These are phyloP conservation scores for Rhinatrema bivittatum DNA, from an alignment of 2,797 vertebrate genomes.

Conservation along the genomic window DNA sequence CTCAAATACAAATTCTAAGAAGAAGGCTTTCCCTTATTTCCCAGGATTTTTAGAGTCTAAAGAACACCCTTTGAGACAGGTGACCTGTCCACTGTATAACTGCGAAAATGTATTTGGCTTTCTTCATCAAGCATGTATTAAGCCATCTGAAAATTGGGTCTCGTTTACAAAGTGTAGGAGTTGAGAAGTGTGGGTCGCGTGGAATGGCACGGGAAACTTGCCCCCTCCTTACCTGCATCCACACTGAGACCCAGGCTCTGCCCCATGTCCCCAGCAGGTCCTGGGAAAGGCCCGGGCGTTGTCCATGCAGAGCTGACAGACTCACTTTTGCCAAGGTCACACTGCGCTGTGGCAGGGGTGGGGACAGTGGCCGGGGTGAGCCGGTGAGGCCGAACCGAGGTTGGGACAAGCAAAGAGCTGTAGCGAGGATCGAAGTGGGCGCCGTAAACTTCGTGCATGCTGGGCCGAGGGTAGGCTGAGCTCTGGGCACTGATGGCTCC, in stretches of 20 bases:
- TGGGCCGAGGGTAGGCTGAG: conserved; percentile 69
- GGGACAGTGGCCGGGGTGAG: conserved; percentile 67
- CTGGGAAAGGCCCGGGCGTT: conserved; percentile 62
- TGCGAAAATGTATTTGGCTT: no score
- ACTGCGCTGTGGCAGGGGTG: conserved; percentile 67
- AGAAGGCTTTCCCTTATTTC: no score
- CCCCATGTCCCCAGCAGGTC: conserved; percentile 69
- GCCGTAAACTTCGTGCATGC: conserved; percentile 87
- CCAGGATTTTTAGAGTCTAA: no score
- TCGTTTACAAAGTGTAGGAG: no score
- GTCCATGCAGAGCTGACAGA: conserved; percentile 70
- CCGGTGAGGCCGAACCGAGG: conserved; percentile 79
- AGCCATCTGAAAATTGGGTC: no score
- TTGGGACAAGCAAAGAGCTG: conserved; percentile 79
- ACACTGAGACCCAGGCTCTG: conserved; percentile 77
- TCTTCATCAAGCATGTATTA: no score
- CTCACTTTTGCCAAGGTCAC: conserved; percentile 84
- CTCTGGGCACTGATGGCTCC: conserved; percentile 71
- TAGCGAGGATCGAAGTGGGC: conserved; percentile 88
- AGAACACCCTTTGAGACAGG: no score
- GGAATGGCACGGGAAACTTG: no score
- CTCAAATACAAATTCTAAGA: no score
- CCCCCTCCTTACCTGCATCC: conserved; percentile 77
- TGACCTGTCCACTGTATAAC: no score
- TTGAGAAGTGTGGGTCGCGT: no score